Evolutionary conservation across 2,888 invertebrate species (phyloP).

Genomic region (Leptinotarsa rubiginosa): DNA sequence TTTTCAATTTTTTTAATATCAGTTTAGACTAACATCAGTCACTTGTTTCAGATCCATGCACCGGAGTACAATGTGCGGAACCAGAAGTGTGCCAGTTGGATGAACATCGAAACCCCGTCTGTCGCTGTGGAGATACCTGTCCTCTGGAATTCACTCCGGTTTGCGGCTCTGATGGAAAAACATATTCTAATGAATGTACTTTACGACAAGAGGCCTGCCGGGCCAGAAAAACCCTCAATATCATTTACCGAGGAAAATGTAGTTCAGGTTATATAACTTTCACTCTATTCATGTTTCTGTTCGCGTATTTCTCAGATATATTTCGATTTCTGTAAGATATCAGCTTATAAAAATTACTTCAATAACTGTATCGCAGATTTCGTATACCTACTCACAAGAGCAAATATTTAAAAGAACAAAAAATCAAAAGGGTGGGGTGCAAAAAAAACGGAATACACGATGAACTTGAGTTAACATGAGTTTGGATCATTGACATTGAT

Average conservation of each 20-base stretch:
- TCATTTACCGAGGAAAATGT: constrained; percentile 86
- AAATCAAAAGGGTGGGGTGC: too few relatives aligned
- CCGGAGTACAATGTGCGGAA: constrained; percentile 79
- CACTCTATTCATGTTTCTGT: background rate
- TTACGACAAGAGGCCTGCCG: constrained; percentile 86
- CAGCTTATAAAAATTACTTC: too few relatives aligned
- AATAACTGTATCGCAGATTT: too few relatives aligned
- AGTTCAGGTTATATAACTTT: constrained; percentile 73
- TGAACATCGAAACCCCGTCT: constrained; percentile 80
- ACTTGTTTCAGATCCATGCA: constrained; percentile 82
- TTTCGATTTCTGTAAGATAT: too few relatives aligned
- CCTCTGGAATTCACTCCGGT: constrained; percentile 80
- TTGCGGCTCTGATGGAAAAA: constrained; percentile 83
- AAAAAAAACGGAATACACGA: too few relatives aligned
- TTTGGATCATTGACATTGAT: too few relatives aligned
- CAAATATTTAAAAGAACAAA: background rate
- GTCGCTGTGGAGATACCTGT: constrained; percentile 83
- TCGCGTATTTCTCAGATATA: background rate
- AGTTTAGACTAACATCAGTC: background rate
- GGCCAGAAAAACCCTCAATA: constrained; percentile 77
- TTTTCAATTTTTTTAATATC: too few relatives aligned
- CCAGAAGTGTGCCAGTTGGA: constrained; percentile 88
- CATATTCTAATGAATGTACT: constrained; percentile 87
- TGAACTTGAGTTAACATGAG: too few relatives aligned
- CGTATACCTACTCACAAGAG: background rate